Evolutionary conservation across 2,888 invertebrate genomes (phyloP).

Genomic region (Poecilus cupreus): DNA sequence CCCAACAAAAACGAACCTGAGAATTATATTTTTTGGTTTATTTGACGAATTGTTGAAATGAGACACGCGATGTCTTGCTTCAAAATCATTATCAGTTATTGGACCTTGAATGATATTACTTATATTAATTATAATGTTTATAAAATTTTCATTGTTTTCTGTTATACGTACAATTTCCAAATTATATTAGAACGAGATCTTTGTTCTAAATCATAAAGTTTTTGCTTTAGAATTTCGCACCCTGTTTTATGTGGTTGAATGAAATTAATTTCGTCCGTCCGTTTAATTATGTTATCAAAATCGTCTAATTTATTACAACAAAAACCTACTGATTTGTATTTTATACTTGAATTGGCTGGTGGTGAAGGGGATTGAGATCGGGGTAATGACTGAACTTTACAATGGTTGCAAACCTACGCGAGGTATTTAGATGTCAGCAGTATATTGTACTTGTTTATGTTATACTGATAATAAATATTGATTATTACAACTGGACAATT

Average conservation of each 20-base stretch:
- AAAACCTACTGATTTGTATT: not conserved
- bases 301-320: not conserved
- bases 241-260: not conserved
- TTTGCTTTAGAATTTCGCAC: not conserved
- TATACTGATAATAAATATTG: not conserved
- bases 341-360: not conserved
- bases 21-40: too few relatives aligned
- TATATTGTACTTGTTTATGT: not conserved
- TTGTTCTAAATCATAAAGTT: constrained; percentile 2
- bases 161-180: not conserved
- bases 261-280: not conserved
- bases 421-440: not conserved
- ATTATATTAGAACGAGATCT: not conserved
- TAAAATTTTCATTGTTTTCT: too few relatives aligned
- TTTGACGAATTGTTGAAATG: not conserved
- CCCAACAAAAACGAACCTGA: not conserved
- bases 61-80: not conserved
- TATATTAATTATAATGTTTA: too few relatives aligned
- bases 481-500: not conserved
- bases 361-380: not conserved
- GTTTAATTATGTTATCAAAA: not conserved
- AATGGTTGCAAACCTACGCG: not conserved
- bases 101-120: too few relatives aligned
- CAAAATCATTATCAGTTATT: not conserved
- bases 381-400: not conserved